Percentiles rank a stretch among this genome's conserved stretches.
Evolutionary conservation across 2,113 vertebrate species (phyloP).

Genomic region (Sorex araneus): DNA sequence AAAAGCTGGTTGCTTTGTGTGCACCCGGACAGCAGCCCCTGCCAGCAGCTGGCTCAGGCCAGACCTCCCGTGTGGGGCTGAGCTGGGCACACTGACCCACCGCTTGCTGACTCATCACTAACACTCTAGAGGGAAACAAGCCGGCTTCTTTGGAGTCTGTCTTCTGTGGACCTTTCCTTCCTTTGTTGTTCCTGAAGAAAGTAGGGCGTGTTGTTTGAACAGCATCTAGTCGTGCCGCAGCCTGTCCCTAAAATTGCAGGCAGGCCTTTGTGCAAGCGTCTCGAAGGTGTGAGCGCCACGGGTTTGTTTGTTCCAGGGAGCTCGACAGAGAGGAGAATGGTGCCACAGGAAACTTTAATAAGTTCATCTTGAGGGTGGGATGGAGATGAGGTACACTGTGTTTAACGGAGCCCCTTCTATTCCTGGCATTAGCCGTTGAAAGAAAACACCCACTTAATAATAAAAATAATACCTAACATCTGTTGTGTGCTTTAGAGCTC

Average conservation of each 20-base stretch:
- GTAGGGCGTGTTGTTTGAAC: slow-evolving; percentile 24
- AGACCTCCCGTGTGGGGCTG: neutral
- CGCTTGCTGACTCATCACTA: slow-evolving; percentile 1
- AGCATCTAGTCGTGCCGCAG: neutral
- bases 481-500: slow-evolving; percentile 50
- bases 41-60: neutral
- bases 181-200: slow-evolving; percentile 48
- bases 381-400: neutral
- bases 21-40: neutral
- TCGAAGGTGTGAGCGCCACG: neutral
- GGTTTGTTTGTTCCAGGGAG: neutral
- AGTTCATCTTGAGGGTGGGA: slow-evolving; percentile 39
- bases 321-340: slow-evolving; percentile 53
- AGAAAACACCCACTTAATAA: slow-evolving; percentile 75
- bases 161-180: neutral
- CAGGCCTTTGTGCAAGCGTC: slow-evolving; percentile 53
- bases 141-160: neutral
- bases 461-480: slow-evolving; percentile 80
- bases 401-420: slow-evolving; percentile 60
- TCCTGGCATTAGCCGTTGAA: slow-evolving; percentile 70
- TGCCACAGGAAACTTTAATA: slow-evolving; percentile 43
- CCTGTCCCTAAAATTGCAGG: slow-evolving; percentile 17
- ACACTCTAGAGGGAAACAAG: slow-evolving; percentile 17
- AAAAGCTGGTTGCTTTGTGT: slow-evolving; percentile 1
- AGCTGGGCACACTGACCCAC: neutral